Evolutionary conservation across 2,888 invertebrate genomes (phyloP), one percentile per base, ranked within the genome.

Genomic region (Ophion ventricosus): DNA sequence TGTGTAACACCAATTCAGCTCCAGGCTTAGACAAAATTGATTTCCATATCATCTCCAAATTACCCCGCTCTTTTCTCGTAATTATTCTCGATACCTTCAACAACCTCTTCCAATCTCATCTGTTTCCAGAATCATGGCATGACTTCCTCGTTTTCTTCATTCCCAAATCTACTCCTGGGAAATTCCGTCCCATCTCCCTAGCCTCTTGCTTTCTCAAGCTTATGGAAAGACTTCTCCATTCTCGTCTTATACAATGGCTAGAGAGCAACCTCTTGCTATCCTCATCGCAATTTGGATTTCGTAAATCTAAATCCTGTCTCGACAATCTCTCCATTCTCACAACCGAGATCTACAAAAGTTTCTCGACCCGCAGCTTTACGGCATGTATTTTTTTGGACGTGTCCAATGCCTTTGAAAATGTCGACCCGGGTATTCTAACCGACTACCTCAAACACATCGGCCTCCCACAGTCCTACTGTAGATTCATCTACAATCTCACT

Each of bases 151-250:
- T 76, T n/a, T 57, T 76, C 25, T 76, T 76, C 40, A 76, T 76
- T 10, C 75, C 66, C 14, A 75, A 75, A 66, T 54, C 56, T 1
- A 54, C 63, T 7, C 20, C 35, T 8, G 75, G 75, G 5, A 75
- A 75, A 56, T 66, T 79, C 14, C 73, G 79, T 25, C 70, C 83
- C 3, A 83, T 83, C 17, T 83, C 82, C 0, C 74, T 14, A 74
- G 77, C 59, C 40, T 61, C 49, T 25, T 82, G 26, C 25, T 14
- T 82, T 0, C 40, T 83, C 8, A 81, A 81, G 54, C 40, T 69
- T 29, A 63, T 81, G 20, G 81, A 76, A 54, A 35, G 75, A 23
- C 49, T 81, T 20, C 20, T 81, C 8, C 74, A 75, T 14, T 35
- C 56, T 11, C 43, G 72, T 2, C 25, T 82, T 11, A 23, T 23